Evolutionary conservation across 1,140 invertebrate species (phyloP).

Genomic region (Eubasilissa regina): DNA sequence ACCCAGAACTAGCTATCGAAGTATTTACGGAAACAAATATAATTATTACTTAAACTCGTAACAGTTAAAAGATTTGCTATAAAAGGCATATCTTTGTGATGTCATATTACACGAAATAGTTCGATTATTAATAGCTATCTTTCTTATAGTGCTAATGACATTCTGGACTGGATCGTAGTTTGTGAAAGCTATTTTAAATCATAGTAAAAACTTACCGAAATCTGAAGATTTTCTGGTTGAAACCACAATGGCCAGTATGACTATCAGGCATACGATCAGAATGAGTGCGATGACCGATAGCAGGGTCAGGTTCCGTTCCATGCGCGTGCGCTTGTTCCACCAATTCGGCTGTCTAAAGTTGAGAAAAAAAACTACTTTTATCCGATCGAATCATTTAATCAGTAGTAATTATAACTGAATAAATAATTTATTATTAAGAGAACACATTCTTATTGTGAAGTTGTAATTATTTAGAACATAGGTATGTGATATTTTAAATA

Average conservation of each 20-base stretch:
- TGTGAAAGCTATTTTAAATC: too few relatives aligned
- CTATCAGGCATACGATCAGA: constrained; percentile 18
- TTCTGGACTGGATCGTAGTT: too few relatives aligned
- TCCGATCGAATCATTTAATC: too few relatives aligned
- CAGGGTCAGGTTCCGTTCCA: constrained; percentile 34
- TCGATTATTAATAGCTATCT: too few relatives aligned
- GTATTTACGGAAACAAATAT: too few relatives aligned
- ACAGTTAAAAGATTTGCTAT: not conserved
- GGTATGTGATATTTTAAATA: not conserved
- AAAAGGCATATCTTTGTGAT: not conserved
- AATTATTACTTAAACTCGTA: not conserved
- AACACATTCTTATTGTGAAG: too few relatives aligned
- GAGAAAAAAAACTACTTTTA: too few relatives aligned
- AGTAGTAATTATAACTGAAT: not conserved
- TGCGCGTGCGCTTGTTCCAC: constrained; percentile 27
- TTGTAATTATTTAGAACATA: too few relatives aligned
- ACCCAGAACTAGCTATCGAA: too few relatives aligned
- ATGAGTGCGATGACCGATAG: not conserved
- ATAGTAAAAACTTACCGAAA: not conserved
- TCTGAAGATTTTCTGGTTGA: not conserved
- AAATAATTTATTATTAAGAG: constrained; percentile 13
- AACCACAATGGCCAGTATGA: constrained; percentile 3
- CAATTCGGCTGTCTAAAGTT: constrained; percentile 42
- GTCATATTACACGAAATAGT: too few relatives aligned
- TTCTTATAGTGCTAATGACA: too few relatives aligned